Conservation (phyloP, 2,113 vertebrate genomes). For the Hemiscyllium ocellatum region DNA sequence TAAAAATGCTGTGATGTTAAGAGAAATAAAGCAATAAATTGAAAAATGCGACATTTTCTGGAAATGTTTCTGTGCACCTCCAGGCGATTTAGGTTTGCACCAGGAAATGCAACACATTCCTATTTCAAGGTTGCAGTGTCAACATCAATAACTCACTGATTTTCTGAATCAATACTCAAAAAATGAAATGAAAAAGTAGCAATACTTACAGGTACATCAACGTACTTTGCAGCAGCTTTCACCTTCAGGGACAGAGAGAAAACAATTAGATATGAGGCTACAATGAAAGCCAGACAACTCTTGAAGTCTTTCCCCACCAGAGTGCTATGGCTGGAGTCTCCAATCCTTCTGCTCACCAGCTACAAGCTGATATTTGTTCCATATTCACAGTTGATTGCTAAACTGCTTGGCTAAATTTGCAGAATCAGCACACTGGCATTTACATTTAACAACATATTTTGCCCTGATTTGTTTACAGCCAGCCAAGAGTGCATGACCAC, state of each 20-base stretch:
- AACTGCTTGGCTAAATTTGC: neutral
- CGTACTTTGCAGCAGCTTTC: slow-evolving; percentile 93
- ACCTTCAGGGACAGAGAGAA: slow-evolving; percentile 63
- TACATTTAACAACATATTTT: neutral
- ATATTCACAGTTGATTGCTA: neutral
- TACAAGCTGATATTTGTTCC: neutral
- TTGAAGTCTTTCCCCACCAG: neutral
- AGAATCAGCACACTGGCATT: neutral
- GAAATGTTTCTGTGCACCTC: neutral
- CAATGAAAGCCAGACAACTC: neutral
- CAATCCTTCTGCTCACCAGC: neutral
- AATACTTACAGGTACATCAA: slow-evolving; percentile 88
- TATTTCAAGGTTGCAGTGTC: neutral
- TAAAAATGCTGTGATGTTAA: neutral
- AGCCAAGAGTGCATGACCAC: neutral
- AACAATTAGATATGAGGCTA: slow-evolving; percentile 38
- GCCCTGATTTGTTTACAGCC: neutral
- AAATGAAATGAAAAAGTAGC: slow-evolving; percentile 26
- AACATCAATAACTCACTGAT: neutral
- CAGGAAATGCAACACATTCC: neutral
- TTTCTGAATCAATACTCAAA: neutral
- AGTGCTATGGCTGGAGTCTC: neutral
- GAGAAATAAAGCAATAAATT: neutral
- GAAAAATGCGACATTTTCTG: neutral
- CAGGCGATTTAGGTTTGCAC: neutral